Evolutionary conservation across 2,888 invertebrate genomes (phyloP), one percentile per base, ranked within the genome.

Genomic region (Troides helena): DNA sequence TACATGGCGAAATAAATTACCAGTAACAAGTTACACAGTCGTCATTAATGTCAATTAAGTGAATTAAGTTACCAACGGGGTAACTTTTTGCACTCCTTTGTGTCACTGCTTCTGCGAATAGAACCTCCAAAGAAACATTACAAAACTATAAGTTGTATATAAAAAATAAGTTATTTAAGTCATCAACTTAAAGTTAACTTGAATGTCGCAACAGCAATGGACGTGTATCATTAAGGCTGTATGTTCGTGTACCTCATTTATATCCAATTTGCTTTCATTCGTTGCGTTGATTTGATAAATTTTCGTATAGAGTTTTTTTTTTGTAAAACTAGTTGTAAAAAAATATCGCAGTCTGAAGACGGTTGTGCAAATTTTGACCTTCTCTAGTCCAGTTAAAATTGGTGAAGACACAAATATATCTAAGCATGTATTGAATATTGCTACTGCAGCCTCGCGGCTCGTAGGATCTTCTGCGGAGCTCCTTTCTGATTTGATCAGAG

Each of bases 51-150:
- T 46, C 14, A 46, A 46, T 46, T 46, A 46, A 46, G 46, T 46
- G 10, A 39, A 39, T 10, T 10, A 39, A 39, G 46, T 46, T 46
- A 12, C 46, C 12, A 14, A 12, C 14, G 14, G 14, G 12, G 2
- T 14, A 63, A 68, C 46, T 61, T 59, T 53, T 67, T 67, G 39
- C 53, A n/a, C 58, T 14, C n/a, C 61, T 43, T 21, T 25, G n/a
- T 58, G 17, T 58, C 25, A 46, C 23, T 57, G 25, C 46, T 68
- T 58, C 62, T 58, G 43, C 23, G 30, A 68, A 58, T 46, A 17
- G 18, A 25, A 30, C 7, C 10, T 66, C 18, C 17, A 68, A 68
- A 58, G 63, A 63, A 68, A 57, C 50, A 30, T 63, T 68, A 63
- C 46, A 46, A 62, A 63, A 68, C 63, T 68, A 23, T 58, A 57